Conservation (phyloP, 2,797 vertebrate species). For the Fringilla coelebs region DNA sequence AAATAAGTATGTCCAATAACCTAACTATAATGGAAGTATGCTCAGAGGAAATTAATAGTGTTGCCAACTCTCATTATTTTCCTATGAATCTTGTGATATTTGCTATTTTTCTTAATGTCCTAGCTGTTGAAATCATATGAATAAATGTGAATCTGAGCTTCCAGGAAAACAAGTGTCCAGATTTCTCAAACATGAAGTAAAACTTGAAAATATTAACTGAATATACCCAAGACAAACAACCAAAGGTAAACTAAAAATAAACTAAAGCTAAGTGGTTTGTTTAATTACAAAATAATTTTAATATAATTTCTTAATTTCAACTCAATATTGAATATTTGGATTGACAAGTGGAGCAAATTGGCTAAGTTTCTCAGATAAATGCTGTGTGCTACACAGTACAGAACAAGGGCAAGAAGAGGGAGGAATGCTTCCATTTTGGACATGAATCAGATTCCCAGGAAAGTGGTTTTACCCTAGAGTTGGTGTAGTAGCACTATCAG, state of each 20-base stretch:
- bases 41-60: neutral
- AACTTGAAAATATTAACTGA: neutral
- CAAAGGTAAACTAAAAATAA: neutral
- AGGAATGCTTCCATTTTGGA: neutral
- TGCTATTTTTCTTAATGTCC: constrained; percentile 27
- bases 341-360: neutral
- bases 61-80: constrained; percentile 19
- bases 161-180: neutral
- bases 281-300: neutral
- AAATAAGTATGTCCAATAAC: neutral
- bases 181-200: neutral
- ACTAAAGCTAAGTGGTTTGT: neutral
- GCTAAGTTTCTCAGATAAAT: neutral
- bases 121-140: neutral
- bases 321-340: neutral
- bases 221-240: neutral
- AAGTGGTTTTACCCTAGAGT: neutral
- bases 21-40: neutral
- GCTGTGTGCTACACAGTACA: neutral
- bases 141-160: neutral
- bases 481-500: neutral
- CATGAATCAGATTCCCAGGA: neutral
- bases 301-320: neutral
- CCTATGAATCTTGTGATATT: constrained; percentile 12
- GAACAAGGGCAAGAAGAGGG: neutral